These are phyloP conservation scores for Procambarus virginalis DNA, from an alignment of 1,140 invertebrate genomes.

Conservation along the genomic window DNA sequence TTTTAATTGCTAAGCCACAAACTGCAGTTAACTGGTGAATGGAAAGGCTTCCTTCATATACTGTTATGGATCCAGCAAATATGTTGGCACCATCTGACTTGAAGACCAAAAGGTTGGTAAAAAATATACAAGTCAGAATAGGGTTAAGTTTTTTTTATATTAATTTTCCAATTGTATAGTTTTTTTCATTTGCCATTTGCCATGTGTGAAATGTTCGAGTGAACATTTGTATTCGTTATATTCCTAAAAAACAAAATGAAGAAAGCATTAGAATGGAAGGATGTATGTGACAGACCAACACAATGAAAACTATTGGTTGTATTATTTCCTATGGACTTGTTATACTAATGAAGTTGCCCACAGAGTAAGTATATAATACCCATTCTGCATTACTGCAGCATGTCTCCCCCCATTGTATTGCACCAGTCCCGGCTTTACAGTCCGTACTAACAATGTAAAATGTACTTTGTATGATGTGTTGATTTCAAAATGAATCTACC, in stretches of 20 bases:
- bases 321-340: neutral
- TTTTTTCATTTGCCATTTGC: neutral
- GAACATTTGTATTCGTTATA: neutral
- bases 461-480: neutral
- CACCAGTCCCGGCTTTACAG: neutral
- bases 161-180: neutral
- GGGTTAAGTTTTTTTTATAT: neutral
- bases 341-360: neutral
- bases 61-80: neutral
- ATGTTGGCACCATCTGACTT: neutral
- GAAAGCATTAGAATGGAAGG: neutral
- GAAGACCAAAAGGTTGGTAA: neutral
- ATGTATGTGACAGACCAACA: neutral
- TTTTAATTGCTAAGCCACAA: neutral
- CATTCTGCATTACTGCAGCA: neutral
- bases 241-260: neutral
- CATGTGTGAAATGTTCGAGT: neutral
- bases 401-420: neutral
- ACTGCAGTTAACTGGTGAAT: conserved; percentile 3
- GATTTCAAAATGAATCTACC: neutral
- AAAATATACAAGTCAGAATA: neutral
- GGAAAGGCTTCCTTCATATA: conserved; percentile 5
- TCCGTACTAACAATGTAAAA: neutral
- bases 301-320: neutral
- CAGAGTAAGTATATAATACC: too few species aligned